Base-by-base conservation (phyloP, 1,140 invertebrate species). In the Drosophila tani region DNA sequence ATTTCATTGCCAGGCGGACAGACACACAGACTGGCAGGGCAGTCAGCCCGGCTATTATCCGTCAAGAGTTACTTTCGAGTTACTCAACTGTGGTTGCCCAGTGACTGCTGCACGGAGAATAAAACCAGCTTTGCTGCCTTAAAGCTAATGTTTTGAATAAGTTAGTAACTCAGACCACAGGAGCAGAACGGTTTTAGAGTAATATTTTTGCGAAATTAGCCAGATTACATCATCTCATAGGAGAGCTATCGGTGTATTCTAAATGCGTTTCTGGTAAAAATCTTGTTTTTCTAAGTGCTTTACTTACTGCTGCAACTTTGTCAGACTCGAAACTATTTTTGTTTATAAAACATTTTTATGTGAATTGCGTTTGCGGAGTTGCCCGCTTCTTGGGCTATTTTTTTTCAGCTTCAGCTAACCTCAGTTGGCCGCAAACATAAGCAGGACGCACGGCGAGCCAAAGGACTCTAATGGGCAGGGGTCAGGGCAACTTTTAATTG, bases 401-500 rank as follows among this genome's bases (percentile, higher is more conserved):
- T 40, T 51, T 63, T 58, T 12, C 9, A 35, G 32, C 32, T 32
- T 9, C 45, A 56, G 14, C 63, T 47, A 67, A 53, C 40, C 75
- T 71, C 35, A 38, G 66, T 43, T 35, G 4, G 53, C 51, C 43
- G n/a, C 47, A 71, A 77, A 45, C 56, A 65, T 50, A 66, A 66
- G 29, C 56, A 59, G 55, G 45, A 41, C 38, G 21, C 51, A 59
- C 38, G 49, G 29, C 15, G 7, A 24, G 12, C 29, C 59, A 56
- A 55, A 45, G 64, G 66, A 69, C 41, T 69, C 47, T 17, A 53
- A 12, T 51, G 27, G 51, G 32, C 19, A 9, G 63, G 49, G 53
- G 53, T 47, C 65, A 81, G 19, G 8, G 78, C 65, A 88, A 88
- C 78, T 88, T 90, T 88, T 88, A 88, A 88, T 88, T 88, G 81